A percentile compares a stretch with the other conserved stretches of the same genome.
Evolutionary conservation across 2,113 vertebrate genomes (phyloP).

Genomic region (Clupea harengus): DNA sequence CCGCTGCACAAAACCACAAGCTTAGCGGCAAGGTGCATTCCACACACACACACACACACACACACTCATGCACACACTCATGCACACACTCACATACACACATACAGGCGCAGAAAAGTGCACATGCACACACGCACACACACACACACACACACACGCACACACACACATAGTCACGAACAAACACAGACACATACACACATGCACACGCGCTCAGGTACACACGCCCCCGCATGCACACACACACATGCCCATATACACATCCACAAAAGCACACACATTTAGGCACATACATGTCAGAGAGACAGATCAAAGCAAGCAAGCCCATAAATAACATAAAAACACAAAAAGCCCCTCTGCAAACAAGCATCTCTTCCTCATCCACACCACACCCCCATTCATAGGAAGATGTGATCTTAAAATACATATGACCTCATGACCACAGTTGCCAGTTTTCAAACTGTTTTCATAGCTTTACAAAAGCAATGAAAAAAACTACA

Average conservation of each 20-base stretch:
- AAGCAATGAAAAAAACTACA: not conserved
- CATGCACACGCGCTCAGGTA: slow-evolving; percentile 21
- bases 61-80: slow-evolving; percentile 5
- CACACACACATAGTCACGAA: not conserved
- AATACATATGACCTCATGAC: not conserved
- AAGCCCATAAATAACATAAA: not conserved
- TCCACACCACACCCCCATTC: not conserved
- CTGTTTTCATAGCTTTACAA: not conserved
- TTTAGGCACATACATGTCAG: not conserved
- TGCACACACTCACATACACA: not conserved
- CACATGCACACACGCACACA: slow-evolving; percentile 16
- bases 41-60: not conserved
- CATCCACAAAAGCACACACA: not conserved
- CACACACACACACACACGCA: not conserved
- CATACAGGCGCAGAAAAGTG: slow-evolving; percentile 21
- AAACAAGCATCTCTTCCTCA: not conserved
- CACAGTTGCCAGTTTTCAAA: not conserved
- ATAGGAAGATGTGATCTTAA: not conserved
- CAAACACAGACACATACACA: not conserved
- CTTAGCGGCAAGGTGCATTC: not conserved
- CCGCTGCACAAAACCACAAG: slow-evolving; percentile 17
- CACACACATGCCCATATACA: slow-evolving; percentile 18
- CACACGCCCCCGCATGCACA: slow-evolving; percentile 15
- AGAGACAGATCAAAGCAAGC: not conserved
- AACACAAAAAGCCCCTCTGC: not conserved